Conservation (phyloP, 2,797 vertebrate species). For the Typhlichthys eigenmanni region DNA sequence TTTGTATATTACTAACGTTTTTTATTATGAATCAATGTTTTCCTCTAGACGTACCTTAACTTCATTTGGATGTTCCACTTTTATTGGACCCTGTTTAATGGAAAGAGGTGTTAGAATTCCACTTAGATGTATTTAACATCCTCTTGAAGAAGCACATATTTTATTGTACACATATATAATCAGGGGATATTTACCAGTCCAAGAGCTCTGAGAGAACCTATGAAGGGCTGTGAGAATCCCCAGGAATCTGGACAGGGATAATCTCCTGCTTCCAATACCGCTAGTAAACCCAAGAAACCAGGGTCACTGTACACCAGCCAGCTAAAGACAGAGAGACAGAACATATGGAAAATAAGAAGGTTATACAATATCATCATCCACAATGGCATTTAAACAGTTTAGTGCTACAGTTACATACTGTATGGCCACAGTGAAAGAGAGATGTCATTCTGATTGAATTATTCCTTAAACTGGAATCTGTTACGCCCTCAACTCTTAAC, state of each 20-base stretch:
- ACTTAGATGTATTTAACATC: neutral
- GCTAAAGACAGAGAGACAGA: constrained; percentile 62
- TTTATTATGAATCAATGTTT: neutral
- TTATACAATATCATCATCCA: too few species aligned
- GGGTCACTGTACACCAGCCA: constrained; percentile 93
- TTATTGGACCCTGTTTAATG: constrained; percentile 84
- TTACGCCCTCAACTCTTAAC: too few species aligned
- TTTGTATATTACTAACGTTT: too few species aligned
- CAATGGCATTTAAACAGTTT: too few species aligned
- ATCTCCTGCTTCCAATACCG: constrained; percentile 88
- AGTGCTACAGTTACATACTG: too few species aligned
- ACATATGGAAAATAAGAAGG: neutral
- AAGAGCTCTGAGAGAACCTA: constrained; percentile 90
- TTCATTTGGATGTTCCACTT: constrained; percentile 86
- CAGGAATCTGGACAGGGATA: constrained; percentile 88
- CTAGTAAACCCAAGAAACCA: constrained; percentile 85
- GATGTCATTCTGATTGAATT: too few species aligned
- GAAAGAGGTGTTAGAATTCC: constrained; percentile 28
- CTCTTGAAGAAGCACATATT: too few species aligned
- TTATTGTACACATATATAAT: neutral
- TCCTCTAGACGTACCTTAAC: constrained; percentile 81
- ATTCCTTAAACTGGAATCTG: too few species aligned
- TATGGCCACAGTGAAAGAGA: too few species aligned
- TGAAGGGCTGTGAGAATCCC: constrained; percentile 86
- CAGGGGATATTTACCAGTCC: constrained; percentile 83